phyloP scores from a whole-genome alignment of 2,113 vertebrate genomes.

The Paradoxurus hermaphroditus region DNA sequence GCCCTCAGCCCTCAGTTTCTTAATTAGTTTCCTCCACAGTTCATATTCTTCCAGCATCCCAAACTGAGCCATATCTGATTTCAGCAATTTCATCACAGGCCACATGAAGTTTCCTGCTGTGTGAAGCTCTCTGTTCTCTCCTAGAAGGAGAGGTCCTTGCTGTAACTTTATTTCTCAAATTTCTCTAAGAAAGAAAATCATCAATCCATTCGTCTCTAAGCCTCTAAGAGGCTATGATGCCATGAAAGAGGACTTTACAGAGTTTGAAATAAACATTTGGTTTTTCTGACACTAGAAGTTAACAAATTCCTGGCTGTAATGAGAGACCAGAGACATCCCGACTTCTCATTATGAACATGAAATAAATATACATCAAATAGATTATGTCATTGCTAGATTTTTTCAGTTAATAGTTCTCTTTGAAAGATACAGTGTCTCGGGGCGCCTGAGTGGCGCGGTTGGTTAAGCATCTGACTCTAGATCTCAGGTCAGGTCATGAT shows the following conservation, averaged over 20 bases:
- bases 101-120: conserved; percentile 49
- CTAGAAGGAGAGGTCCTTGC: conserved; percentile 14
- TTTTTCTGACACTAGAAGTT: conserved; percentile 9
- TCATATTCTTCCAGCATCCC: conserved; percentile 7
- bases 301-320: conserved; percentile 48
- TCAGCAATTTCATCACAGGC: conserved; percentile 16
- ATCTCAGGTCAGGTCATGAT: too few relatives aligned
- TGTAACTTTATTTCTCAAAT: conserved; percentile 44
- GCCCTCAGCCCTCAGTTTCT: conserved; percentile 1
- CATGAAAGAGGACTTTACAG: conserved; percentile 45
- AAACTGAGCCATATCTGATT: conserved; percentile 29
- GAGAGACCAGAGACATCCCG: conserved; percentile 25
- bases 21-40: conserved; percentile 40
- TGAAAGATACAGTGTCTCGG: not conserved
- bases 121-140: conserved; percentile 44
- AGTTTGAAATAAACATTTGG: conserved; percentile 40
- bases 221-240: conserved; percentile 37
- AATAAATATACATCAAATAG: not conserved
- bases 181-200: conserved; percentile 49
- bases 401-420: not conserved
- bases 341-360: conserved; percentile 49
- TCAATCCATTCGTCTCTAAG: not conserved
- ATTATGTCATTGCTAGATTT: not conserved
- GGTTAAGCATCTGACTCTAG: too few relatives aligned
- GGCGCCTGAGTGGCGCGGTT: rapidly evolving